Evolutionary conservation across 2,113 vertebrate genomes (phyloP), one percentile per base, ranked within the genome.

Genomic region (Callospermophilus lateralis): DNA sequence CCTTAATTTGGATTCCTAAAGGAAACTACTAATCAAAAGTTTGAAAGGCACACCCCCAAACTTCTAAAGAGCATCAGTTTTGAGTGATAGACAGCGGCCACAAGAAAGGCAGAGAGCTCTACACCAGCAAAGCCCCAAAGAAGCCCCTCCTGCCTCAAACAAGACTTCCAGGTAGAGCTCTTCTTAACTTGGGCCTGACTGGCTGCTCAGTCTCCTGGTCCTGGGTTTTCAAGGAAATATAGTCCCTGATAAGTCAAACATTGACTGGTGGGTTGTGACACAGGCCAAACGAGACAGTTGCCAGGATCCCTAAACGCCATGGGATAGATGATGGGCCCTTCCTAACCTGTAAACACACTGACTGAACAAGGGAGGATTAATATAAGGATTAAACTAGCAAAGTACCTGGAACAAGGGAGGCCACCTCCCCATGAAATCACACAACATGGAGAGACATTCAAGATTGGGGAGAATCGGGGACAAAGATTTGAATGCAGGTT

Each of bases 141-240:
- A 97, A 98, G 94, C 77, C 63, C 9, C 45, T 2, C 97, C 97
- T 95, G 97, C 96, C 97, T 98, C 96, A 96, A 97, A 97, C 83
- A 95, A 95, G 94, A 93, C 93, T 78, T 97, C 79, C 89, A 80
- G 97, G 97, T 70, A 89, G 96, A 96, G 86, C 96, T 98, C 97
- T 96, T 97, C 98, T 98, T 96, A 97, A 84, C 88, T 79, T 89
- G 91, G 97, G 96, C 96, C 97, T 98, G 94, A 96, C 97, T 96
- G 84, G 94, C 96, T 98, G 94, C 97, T 98, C 96, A 93, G 97
- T 97, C 97, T 98, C 90, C 92, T 97, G 95, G 97, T 96, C 98
- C 95, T 89, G 81, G 89, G 98, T 98, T 98, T 96, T 98, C 97
- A 99, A 98, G 98, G 98, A 97, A 98, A 98, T 98, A 63, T 0